Percentiles rank a stretch among this genome's conserved stretches.
phyloP scores from a whole-genome alignment of 2,113 vertebrate species.

The Emydura subglobosa region DNA sequence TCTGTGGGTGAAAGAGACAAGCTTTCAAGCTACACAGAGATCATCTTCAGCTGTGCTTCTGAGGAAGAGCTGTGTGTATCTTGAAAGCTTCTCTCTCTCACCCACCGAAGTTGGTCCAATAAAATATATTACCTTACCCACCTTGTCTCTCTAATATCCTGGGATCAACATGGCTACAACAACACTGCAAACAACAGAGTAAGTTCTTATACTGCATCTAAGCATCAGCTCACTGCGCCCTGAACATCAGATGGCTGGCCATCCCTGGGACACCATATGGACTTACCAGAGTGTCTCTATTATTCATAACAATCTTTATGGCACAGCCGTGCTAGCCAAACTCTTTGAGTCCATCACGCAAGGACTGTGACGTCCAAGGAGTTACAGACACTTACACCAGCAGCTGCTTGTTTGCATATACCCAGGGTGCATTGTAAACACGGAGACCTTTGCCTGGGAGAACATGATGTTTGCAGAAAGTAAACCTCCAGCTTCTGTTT shows the following conservation, averaged over 20 bases:
- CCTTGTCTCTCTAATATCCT: neutral
- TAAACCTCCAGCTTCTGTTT: neutral
- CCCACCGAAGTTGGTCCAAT: neutral
- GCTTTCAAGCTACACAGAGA: too few relatives aligned
- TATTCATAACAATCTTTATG: neutral
- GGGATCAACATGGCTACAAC: neutral
- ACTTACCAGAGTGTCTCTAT: neutral
- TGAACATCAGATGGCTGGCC: neutral
- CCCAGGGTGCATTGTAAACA: neutral
- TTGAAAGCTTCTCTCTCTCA: neutral
- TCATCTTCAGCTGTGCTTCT: neutral
- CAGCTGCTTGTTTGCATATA: accelerated
- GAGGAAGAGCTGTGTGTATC: neutral
- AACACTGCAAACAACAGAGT: neutral
- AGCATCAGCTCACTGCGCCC: neutral
- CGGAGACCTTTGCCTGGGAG: neutral
- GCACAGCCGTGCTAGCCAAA: neutral
- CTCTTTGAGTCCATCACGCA: neutral
- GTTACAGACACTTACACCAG: neutral
- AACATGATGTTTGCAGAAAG: neutral
- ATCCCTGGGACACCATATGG: neutral
- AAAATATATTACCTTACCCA: neutral
- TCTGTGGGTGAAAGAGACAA: too few relatives aligned
- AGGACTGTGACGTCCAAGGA: neutral
- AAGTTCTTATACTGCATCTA: neutral